Percentiles rank a stretch among this genome's conserved stretches.
These are phyloP conservation scores for Polylopha cassiicola DNA, from an alignment of 2,888 invertebrate species.

Conservation along the genomic window DNA sequence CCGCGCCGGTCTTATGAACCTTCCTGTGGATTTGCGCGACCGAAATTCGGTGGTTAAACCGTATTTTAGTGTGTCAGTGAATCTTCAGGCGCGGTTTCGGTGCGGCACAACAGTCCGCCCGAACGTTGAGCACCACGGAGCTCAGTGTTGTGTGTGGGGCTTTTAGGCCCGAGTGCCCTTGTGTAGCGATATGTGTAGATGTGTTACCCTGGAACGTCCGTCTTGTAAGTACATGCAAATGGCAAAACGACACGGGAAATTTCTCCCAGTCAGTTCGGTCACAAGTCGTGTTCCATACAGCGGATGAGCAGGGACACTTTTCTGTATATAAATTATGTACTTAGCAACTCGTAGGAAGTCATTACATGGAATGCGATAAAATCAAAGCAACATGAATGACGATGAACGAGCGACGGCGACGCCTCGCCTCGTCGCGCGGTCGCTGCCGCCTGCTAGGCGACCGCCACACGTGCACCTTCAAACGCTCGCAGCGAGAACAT, in stretches of 20 bases:
- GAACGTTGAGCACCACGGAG: slow-evolving; percentile 33
- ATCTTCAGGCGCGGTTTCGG: slow-evolving; percentile 65
- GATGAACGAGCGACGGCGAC: slow-evolving; percentile 30
- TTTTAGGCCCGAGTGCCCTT: slow-evolving; percentile 67
- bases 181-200: slow-evolving; percentile 67
- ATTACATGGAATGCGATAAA: slow-evolving; percentile 48
- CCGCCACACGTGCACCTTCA: slow-evolving; percentile 58
- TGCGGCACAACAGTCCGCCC: slow-evolving; percentile 52
- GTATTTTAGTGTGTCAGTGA: slow-evolving; percentile 69
- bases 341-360: slow-evolving; percentile 40
- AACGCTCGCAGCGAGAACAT: slow-evolving; percentile 41
- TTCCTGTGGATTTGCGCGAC: slow-evolving; percentile 78
- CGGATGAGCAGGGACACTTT: slow-evolving; percentile 29
- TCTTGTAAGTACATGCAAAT: slow-evolving; percentile 64
- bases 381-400: slow-evolving; percentile 60
- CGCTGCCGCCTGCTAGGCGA: slow-evolving; percentile 52
- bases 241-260: slow-evolving; percentile 47
- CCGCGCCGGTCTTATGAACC: slow-evolving; percentile 79
- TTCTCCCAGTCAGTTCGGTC: slow-evolving; percentile 40
- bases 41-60: slow-evolving; percentile 70
- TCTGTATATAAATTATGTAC: slow-evolving; percentile 38
- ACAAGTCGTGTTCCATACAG: slow-evolving; percentile 29
- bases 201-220: slow-evolving; percentile 69
- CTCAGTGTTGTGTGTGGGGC: slow-evolving; percentile 70
- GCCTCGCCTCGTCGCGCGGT: slow-evolving; percentile 42